These are phyloP conservation scores for Galerucella calmariensis DNA, from an alignment of 2,888 invertebrate genomes.

Conservation along the genomic window DNA sequence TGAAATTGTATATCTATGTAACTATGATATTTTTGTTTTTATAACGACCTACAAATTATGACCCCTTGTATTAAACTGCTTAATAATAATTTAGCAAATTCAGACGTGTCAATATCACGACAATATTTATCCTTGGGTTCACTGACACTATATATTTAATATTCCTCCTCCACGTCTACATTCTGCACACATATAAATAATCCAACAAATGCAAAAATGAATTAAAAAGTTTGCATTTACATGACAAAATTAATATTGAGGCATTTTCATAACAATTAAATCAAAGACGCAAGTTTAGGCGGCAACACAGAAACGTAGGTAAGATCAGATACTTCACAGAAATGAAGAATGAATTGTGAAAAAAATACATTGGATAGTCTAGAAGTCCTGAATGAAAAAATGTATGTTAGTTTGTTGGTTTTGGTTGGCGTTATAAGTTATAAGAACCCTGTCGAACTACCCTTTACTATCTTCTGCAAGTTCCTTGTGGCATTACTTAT, in stretches of 20 bases:
- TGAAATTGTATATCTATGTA: background rate
- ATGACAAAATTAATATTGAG: background rate
- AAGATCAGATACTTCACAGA: too few relatives aligned
- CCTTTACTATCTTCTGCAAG: too few relatives aligned
- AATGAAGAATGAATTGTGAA: too few relatives aligned
- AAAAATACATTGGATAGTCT: too few relatives aligned
- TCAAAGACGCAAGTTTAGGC: background rate
- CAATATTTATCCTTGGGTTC: background rate
- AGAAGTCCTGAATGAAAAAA: too few relatives aligned
- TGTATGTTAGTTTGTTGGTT: too few relatives aligned
- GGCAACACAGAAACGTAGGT: too few relatives aligned
- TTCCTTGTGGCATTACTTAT: too few relatives aligned
- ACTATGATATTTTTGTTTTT: background rate
- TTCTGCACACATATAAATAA: background rate
- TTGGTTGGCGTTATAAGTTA: too few relatives aligned
- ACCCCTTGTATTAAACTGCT: background rate
- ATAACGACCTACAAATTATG: slow-evolving; percentile 1
- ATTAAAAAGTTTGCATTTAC: background rate
- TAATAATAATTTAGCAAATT: background rate
- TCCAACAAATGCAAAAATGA: background rate
- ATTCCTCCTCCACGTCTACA: background rate
- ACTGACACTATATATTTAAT: background rate
- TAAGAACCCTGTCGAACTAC: too few relatives aligned
- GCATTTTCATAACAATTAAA: background rate
- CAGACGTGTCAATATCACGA: background rate